phyloP scores from a whole-genome alignment of 2,888 invertebrate species.

The Odiellus spinosus region DNA sequence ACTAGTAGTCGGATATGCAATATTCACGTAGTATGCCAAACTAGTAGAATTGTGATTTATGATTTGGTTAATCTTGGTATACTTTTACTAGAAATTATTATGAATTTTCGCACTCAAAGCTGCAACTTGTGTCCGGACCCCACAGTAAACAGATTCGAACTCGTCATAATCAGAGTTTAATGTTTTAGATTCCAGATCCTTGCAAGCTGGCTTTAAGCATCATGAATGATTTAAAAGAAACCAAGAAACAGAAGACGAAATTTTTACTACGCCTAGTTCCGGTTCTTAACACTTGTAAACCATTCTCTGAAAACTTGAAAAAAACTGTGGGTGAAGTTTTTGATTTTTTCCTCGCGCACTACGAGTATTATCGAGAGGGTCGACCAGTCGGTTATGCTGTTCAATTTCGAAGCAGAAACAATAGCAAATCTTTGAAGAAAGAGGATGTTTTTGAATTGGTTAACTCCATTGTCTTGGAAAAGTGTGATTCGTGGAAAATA shows the following conservation, averaged over 20 bases:
- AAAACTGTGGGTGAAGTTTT: constrained; percentile 47
- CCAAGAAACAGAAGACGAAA: constrained; percentile 52
- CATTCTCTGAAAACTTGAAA: constrained; percentile 57
- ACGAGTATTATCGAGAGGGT: constrained; percentile 8
- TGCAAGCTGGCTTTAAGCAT: constrained; percentile 51
- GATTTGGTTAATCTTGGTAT: too few species aligned
- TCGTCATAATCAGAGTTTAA: too few species aligned
- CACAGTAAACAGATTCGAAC: too few species aligned
- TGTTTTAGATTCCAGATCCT: constrained; percentile 54
- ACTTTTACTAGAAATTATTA: too few species aligned
- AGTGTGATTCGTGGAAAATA: constrained; percentile 37
- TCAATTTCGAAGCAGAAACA: not conserved
- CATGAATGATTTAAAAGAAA: constrained; percentile 50
- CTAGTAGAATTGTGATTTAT: too few species aligned
- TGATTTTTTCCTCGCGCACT: constrained; percentile 29
- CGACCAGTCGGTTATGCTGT: constrained; percentile 8
- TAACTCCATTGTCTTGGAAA: constrained; percentile 38
- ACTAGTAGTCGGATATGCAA: too few species aligned
- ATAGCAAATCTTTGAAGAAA: constrained; percentile 44
- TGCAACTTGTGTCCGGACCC: too few species aligned
- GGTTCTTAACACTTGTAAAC: constrained; percentile 61
- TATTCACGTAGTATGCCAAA: too few species aligned
- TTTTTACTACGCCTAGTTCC: constrained; percentile 65
- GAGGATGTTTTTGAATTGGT: constrained; percentile 25
- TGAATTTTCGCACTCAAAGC: too few species aligned